phyloP scores from a whole-genome alignment of 2,797 vertebrate species.

The Benthosema pterotum region DNA sequence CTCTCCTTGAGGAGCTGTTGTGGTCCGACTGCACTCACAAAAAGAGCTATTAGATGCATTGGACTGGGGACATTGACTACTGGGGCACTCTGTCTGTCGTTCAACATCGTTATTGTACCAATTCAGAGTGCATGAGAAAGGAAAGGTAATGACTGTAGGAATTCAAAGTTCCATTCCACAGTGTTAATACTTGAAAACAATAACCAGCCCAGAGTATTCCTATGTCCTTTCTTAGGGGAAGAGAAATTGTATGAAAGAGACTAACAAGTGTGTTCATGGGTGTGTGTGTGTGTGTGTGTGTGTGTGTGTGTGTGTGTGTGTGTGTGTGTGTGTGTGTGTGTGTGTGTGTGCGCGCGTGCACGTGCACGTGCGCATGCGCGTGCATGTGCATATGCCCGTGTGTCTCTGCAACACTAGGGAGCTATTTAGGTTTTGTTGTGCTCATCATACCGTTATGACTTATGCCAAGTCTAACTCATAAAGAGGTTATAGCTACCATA shows the following conservation, averaged over 20 bases:
- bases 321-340: too few species aligned
- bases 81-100: conserved; percentile 57
- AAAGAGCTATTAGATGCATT: conserved; percentile 76
- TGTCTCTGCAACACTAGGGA: too few species aligned
- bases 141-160: conserved; percentile 42
- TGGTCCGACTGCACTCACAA: conserved; percentile 65
- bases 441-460: too few species aligned
- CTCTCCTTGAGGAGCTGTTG: conserved; percentile 65
- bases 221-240: conserved; percentile 18
- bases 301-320: too few species aligned
- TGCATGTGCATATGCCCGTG: too few species aligned
- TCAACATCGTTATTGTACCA: conserved; percentile 53
- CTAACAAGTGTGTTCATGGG: conserved; percentile 14
- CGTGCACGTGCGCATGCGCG: too few species aligned
- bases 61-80: conserved; percentile 43
- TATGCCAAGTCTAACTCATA: too few species aligned
- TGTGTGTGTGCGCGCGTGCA: too few species aligned
- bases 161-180: conserved; percentile 74
- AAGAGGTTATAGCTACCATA: not conserved
- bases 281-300: too few species aligned
- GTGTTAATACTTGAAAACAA: conserved; percentile 68
- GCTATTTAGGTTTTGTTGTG: too few species aligned
- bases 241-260: conserved; percentile 11
- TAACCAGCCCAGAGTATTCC: conserved; percentile 60
- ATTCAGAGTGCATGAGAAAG: conserved; percentile 30